Conservation (phyloP, 2,113 vertebrate species). For the Tenrec ecaudatus region DNA sequence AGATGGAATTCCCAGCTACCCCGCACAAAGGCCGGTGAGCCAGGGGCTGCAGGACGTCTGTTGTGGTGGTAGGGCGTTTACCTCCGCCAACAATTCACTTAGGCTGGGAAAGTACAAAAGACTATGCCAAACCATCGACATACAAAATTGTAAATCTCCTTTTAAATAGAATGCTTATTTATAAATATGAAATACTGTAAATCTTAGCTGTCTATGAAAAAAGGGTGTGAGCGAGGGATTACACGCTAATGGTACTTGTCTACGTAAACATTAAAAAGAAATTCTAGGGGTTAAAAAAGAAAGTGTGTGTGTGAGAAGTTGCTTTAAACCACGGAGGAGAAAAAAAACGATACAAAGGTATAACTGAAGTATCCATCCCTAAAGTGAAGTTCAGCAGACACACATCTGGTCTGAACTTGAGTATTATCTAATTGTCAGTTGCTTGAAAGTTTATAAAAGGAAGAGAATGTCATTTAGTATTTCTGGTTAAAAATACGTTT, state of each 20-base stretch:
- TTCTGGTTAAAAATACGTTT: slow-evolving; percentile 83
- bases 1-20: slow-evolving; percentile 77
- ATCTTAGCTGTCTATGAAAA: slow-evolving; percentile 71
- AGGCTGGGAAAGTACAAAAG: slow-evolving; percentile 84
- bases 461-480: slow-evolving; percentile 86
- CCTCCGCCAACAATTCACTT: slow-evolving; percentile 81
- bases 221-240: slow-evolving; percentile 40
- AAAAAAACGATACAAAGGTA: slow-evolving; percentile 62
- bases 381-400: slow-evolving; percentile 77
- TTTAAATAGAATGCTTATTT: slow-evolving; percentile 85
- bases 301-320: slow-evolving; percentile 41
- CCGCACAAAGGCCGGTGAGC: slow-evolving; percentile 63
- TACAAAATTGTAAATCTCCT: slow-evolving; percentile 84
- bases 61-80: slow-evolving; percentile 79
- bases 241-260: slow-evolving; percentile 79
- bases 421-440: slow-evolving; percentile 83
- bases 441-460: slow-evolving; percentile 83
- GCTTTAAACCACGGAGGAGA: slow-evolving; percentile 71
- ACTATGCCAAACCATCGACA: slow-evolving; percentile 85
- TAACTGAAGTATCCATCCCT: slow-evolving; percentile 68
- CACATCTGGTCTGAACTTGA: slow-evolving; percentile 78
- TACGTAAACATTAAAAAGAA: slow-evolving; percentile 81
- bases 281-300: slow-evolving; percentile 80
- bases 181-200: slow-evolving; percentile 87
- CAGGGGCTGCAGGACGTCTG: slow-evolving; percentile 78